Evolutionary conservation across 2,888 invertebrate genomes (phyloP).

Genomic region (Nysson spinosus): DNA sequence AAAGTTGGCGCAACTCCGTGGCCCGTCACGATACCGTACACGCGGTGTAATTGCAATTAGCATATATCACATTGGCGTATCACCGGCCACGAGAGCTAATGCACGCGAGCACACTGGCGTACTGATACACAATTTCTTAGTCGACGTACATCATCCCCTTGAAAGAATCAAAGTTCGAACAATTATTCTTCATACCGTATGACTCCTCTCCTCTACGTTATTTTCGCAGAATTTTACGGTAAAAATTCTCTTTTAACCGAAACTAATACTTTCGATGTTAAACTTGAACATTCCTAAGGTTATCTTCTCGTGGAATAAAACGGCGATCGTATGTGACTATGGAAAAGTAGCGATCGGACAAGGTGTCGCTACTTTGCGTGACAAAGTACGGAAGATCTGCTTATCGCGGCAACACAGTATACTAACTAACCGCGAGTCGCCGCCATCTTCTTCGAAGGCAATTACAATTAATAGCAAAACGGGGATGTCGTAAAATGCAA

Average conservation of each 20-base stretch:
- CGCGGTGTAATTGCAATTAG: conserved; percentile 75
- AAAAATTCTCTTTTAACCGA: no score
- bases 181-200: no score
- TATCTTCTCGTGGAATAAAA: background rate
- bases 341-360: conserved; percentile 1
- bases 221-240: no score
- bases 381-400: conserved; percentile 36
- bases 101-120: conserved; percentile 66
- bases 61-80: conserved; percentile 71
- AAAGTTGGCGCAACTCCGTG: conserved; percentile 62
- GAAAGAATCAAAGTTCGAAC: no score
- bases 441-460: conserved; percentile 67
- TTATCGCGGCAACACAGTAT: conserved; percentile 53
- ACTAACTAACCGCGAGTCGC: no score
- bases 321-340: background rate
- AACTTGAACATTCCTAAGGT: no score
- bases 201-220: no score
- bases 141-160: no score
- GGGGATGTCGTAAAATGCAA: conserved; percentile 76
- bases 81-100: conserved; percentile 31
- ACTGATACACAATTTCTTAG: no score
- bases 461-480: conserved; percentile 75
- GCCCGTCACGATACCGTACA: conserved; percentile 64
- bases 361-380: conserved; percentile 35
- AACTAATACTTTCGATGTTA: no score